phyloP scores from a whole-genome alignment of 2,113 vertebrate genomes.

The Eleginops maclovinus region DNA sequence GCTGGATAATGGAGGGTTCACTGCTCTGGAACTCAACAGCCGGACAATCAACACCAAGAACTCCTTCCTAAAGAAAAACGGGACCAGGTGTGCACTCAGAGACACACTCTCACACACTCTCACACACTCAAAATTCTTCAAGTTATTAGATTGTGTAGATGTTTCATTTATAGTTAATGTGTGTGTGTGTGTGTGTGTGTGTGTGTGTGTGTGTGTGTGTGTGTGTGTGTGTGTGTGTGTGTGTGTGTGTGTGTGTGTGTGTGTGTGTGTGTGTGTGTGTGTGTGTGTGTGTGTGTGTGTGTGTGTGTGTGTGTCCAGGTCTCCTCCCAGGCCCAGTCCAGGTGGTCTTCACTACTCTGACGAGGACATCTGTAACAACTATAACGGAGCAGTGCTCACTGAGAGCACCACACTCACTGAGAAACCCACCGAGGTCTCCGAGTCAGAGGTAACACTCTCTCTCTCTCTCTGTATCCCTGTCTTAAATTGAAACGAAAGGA shows the following conservation, averaged over 20 bases:
- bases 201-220: too few species aligned
- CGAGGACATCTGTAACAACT: constrained; percentile 95
- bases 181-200: too few species aligned
- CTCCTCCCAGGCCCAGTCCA: constrained; percentile 94
- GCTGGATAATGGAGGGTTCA: constrained; percentile 95
- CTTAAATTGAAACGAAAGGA: not conserved
- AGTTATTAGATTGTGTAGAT: not conserved
- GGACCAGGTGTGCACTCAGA: constrained; percentile 85
- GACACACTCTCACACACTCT: not conserved
- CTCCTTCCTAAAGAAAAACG: constrained; percentile 94
- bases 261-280: too few species aligned
- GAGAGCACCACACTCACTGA: constrained; percentile 90
- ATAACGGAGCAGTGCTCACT: constrained; percentile 89
- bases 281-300: not conserved
- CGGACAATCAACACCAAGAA: constrained; percentile 91
- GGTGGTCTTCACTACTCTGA: constrained; percentile 95
- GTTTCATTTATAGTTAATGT: not conserved
- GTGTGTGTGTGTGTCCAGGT: constrained; percentile 79
- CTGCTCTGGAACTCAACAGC: constrained; percentile 94
- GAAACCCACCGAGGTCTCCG: constrained; percentile 90
- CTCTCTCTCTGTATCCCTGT: not conserved
- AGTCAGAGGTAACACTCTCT: constrained; percentile 88
- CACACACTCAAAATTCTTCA: not conserved
- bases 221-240: too few species aligned
- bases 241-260: too few species aligned